These are phyloP conservation scores for Volucella zonaria DNA, from an alignment of 2,888 invertebrate species.

Conservation along the genomic window DNA sequence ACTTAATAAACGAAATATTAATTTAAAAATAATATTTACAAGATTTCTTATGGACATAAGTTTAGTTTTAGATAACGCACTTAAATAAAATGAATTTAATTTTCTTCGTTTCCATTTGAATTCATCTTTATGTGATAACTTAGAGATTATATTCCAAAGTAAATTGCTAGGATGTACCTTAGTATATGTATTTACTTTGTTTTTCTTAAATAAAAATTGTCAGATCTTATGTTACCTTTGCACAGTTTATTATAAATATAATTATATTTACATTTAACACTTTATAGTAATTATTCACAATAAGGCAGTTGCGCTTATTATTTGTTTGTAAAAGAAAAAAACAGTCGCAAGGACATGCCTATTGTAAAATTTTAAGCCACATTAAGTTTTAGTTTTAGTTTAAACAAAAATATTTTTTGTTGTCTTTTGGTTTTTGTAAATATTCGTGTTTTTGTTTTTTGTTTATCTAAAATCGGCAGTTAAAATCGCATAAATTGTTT, in stretches of 20 bases:
- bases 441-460: constrained; percentile 6
- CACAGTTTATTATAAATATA: constrained; percentile 50
- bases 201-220: constrained; percentile 7
- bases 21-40: constrained; percentile 66
- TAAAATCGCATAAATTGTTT: constrained; percentile 45
- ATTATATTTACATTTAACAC: constrained; percentile 55
- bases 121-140: constrained; percentile 23
- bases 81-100: constrained; percentile 25
- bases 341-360: not conserved
- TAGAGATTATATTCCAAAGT: not conserved
- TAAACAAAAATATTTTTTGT: not conserved
- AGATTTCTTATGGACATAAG: constrained; percentile 26
- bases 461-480: constrained; percentile 49
- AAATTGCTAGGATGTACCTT: constrained; percentile 11
- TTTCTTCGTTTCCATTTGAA: not conserved
- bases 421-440: constrained; percentile 27
- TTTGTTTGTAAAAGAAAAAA: not conserved
- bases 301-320: constrained; percentile 66
- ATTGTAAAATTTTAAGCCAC: constrained; percentile 41
- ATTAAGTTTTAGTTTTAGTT: constrained; percentile 13
- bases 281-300: constrained; percentile 60
- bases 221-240: constrained; percentile 56
- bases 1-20: constrained; percentile 44
- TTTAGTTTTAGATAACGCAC: constrained; percentile 52
- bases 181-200: constrained; percentile 4